Evolutionary conservation across 2,113 vertebrate genomes (phyloP).

Genomic region (Falco punctatus): DNA sequence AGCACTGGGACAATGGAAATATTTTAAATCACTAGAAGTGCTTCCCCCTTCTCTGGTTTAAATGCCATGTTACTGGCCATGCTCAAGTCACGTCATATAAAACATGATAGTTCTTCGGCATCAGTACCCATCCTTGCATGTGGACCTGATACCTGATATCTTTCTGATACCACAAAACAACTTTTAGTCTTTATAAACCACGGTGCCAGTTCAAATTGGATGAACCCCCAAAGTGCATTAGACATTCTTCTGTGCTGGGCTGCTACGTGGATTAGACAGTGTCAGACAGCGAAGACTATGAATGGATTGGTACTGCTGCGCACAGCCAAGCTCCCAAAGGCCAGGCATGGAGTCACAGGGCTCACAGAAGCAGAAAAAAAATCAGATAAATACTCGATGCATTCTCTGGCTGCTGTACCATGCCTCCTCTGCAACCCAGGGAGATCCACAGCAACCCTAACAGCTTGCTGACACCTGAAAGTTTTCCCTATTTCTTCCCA

Average conservation of each 20-base stretch:
- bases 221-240: not conserved
- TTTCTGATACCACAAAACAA: not conserved
- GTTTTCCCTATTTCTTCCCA: not conserved
- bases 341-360: not conserved
- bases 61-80: not conserved
- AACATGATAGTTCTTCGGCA: not conserved
- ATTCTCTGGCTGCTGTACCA: not conserved
- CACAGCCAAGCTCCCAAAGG: not conserved
- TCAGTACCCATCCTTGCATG: not conserved
- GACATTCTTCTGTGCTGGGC: not conserved
- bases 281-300: not conserved
- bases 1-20: not conserved
- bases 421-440: fast-evolving
- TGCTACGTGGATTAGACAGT: not conserved
- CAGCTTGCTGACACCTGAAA: not conserved
- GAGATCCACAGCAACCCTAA: not conserved
- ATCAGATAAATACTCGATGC: not conserved
- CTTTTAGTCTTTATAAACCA: not conserved
- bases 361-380: not conserved
- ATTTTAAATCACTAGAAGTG: not conserved
- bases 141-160: not conserved
- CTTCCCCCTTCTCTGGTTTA: not conserved
- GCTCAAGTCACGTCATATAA: not conserved
- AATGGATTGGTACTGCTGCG: not conserved
- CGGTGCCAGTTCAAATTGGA: fast-evolving